phyloP scores from a whole-genome alignment of 30 jellyfish, hydroid and myxozoan species.

The Catostylus mosaicus region DNA sequence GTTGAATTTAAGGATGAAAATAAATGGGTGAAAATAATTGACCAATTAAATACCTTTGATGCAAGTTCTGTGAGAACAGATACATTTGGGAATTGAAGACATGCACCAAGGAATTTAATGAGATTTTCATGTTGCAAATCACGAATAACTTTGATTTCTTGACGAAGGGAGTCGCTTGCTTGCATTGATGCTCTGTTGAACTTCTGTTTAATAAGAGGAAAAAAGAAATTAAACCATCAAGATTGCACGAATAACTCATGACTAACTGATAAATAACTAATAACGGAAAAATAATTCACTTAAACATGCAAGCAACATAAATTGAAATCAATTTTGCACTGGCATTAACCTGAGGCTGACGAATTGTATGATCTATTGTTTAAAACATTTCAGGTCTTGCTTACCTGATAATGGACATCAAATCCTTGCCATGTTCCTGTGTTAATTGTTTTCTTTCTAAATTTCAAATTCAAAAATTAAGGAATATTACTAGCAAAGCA shows the following conservation, averaged over 20 bases:
- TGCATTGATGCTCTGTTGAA: constrained; percentile 65
- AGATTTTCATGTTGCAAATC: constrained; percentile 80
- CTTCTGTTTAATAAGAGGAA: constrained; percentile 49
- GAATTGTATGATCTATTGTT: too few species aligned
- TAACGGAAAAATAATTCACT: too few species aligned
- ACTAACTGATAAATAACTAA: too few species aligned
- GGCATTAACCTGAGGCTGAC: too few species aligned
- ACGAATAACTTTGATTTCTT: constrained; percentile 85
- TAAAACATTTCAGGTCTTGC: too few species aligned
- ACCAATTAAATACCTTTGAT: constrained; percentile 59
- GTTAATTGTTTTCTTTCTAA: constrained; percentile 39
- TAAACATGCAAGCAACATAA: too few species aligned
- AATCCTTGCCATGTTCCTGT: constrained; percentile 91
- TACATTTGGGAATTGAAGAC: constrained; percentile 83
- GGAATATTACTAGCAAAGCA: too few species aligned
- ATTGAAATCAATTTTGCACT: too few species aligned
- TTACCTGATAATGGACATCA: constrained; percentile 89
- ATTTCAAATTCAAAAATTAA: background rate
- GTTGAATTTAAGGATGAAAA: too few species aligned
- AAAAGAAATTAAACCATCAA: too few species aligned
- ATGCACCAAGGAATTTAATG: constrained; percentile 83
- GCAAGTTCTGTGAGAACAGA: constrained; percentile 88
- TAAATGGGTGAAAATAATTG: too few species aligned
- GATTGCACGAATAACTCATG: too few species aligned
- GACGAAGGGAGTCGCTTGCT: constrained; percentile 75